These are phyloP conservation scores for Vidua macroura DNA, from an alignment of 2,113 vertebrate species.

Conservation along the genomic window DNA sequence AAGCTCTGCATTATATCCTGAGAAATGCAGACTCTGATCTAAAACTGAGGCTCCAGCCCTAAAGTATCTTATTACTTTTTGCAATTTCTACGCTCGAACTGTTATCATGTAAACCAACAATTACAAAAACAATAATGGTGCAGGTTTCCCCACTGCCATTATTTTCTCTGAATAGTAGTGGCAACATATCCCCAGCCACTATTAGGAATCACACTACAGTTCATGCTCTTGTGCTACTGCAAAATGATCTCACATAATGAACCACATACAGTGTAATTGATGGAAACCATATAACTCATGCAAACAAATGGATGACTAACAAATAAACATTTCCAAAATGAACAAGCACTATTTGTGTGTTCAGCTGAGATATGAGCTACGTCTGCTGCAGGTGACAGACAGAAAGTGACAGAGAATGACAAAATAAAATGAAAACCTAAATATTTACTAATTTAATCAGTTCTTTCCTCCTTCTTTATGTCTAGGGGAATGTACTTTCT, in stretches of 20 bases:
- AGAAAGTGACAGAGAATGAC: not conserved
- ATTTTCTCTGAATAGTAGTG: not conserved
- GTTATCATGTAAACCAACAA: not conserved
- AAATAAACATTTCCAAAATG: slow-evolving; percentile 49
- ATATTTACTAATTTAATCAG: not conserved
- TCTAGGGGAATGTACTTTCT: not conserved
- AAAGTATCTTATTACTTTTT: not conserved
- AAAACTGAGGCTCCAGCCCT: not conserved
- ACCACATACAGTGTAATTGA: not conserved
- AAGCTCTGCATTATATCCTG: not conserved
- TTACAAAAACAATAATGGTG: slow-evolving; percentile 18
- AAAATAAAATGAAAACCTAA: not conserved
- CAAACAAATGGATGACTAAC: slow-evolving; percentile 51
- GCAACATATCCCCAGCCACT: slow-evolving; percentile 1
- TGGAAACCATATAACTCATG: slow-evolving; percentile 23
- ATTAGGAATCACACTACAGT: not conserved
- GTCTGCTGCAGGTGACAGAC: slow-evolving; percentile 1
- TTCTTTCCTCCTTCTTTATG: not conserved
- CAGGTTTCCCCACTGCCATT: slow-evolving; percentile 23
- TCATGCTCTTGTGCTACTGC: slow-evolving; percentile 5
- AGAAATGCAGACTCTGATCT: not conserved
- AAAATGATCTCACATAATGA: slow-evolving; percentile 37
- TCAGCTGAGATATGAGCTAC: slow-evolving; percentile 26
- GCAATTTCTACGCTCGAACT: not conserved
- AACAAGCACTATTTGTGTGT: slow-evolving; percentile 20